Conservation (phyloP, 2,113 vertebrate species). For the Crotalus helleri region DNA sequence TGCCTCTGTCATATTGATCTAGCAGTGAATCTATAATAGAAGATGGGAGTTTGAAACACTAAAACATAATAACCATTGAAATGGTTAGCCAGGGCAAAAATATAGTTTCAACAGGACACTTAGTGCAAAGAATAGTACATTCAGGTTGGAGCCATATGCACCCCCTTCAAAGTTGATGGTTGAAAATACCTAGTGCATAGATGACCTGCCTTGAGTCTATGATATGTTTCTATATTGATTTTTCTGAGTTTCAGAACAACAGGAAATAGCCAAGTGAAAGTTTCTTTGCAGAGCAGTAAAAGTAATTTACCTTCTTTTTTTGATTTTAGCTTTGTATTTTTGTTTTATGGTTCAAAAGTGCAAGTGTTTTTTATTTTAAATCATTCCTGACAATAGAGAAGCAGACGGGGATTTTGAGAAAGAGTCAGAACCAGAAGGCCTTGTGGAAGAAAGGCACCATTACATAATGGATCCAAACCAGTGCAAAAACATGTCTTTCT, state of each 20-base stretch:
- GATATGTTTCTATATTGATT: conserved; percentile 74
- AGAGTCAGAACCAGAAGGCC: conserved; percentile 20
- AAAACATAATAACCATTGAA: conserved; percentile 68
- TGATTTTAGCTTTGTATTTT: conserved; percentile 72
- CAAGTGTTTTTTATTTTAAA: conserved; percentile 71
- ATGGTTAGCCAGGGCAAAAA: conserved; percentile 66
- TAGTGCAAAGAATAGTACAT: conserved; percentile 69
- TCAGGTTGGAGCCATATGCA: conserved; percentile 62
- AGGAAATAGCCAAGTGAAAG: conserved; percentile 73
- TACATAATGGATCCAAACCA: conserved; percentile 53
- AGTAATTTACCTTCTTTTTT: conserved; percentile 73
- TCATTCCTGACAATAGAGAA: conserved; percentile 62
- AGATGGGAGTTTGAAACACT: conserved; percentile 64
- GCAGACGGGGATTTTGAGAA: conserved; percentile 49
- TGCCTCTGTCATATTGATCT: conserved; percentile 73
- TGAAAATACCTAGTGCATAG: conserved; percentile 63
- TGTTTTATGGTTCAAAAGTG: conserved; percentile 73
- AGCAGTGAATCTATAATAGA: conserved; percentile 74
- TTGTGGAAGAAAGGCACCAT: conserved; percentile 52
- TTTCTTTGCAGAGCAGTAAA: conserved; percentile 73
- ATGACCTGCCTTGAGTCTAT: conserved; percentile 70
- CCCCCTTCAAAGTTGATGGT: conserved; percentile 68
- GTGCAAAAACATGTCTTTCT: conserved; percentile 38
- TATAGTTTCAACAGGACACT: conserved; percentile 64
- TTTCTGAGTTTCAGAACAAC: conserved; percentile 73